Base-by-base conservation (phyloP, 2,797 vertebrate genomes). In the Heteromormyrus szaboi region DNA sequence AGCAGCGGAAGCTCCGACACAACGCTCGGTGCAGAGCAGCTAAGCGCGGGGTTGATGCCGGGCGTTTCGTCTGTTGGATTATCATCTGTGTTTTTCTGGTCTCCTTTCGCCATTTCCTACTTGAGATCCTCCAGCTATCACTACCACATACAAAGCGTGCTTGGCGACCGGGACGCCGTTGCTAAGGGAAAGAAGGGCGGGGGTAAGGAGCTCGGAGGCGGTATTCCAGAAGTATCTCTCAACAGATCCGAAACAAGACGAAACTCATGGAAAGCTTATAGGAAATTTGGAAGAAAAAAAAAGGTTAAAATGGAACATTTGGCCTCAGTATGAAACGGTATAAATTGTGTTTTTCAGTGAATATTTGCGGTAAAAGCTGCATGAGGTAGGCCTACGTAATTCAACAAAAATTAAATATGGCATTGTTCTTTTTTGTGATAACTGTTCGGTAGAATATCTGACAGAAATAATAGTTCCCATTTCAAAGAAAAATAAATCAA, bases 111-210 rank as follows among this genome's bases (percentile, higher is more conserved):
- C 92, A 91, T 92, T 86, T 87, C 50, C 3, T 51, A 85, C 9
- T 48, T 11, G 48, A 85, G 12, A 22, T 83, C 33, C 46, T 14
- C 41, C 19, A 22, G 1, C 4, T 56, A 7, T 19, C 79, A 33
- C 19, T 3, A 48, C 33, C 50, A 17, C 41, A 19, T 1, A 37
- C 2, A 2, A 3, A 3, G 0, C 91, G 1, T 88, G 92, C 90
- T 92, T 94, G 91, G 92, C 56, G 95, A 95, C 86, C 94, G 2
- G 0, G 25, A 41, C 22, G 9, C n/a, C 22, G 91, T 91, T 91
- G 88, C 90, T 91, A 90, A 46, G 33, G 68, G 29, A 72, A 37
- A 41, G 22, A 14, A 88, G n/a, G 37, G 41, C 41, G 76, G 37
- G 12, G 14, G 33, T 17, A 12, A 12, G 9, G 25, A 12, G 62